phyloP scores from a whole-genome alignment of 2,797 vertebrate species.

The Crocodylus rhombifer region DNA sequence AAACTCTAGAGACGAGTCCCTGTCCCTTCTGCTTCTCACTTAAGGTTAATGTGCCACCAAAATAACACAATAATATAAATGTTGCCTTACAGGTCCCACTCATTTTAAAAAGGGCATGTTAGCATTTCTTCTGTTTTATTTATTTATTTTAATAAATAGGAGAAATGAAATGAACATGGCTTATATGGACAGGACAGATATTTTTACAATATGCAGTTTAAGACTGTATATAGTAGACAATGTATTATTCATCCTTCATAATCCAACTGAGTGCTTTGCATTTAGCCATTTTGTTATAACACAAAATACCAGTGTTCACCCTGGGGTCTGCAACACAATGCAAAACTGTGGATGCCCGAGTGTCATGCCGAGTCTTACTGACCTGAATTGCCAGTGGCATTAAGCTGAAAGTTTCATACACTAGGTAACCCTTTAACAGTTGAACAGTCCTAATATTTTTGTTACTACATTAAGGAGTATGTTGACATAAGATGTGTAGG shows the following conservation, averaged over 20 bases:
- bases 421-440: constrained; percentile 6
- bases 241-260: neutral
- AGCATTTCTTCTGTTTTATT: neutral
- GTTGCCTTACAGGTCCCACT: neutral
- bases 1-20: neutral
- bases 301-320: neutral
- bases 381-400: neutral
- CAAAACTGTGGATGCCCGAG: neutral
- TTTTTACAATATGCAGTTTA: neutral
- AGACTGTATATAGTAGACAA: neutral
- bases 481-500: neutral
- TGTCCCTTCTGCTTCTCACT: neutral
- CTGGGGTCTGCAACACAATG: neutral
- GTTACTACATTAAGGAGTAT: neutral
- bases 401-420: constrained; percentile 4
- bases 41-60: fast-evolving
- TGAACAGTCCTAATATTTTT: neutral
- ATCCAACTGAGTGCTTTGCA: neutral
- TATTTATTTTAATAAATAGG: neutral
- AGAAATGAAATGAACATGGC: neutral
- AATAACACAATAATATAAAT: neutral
- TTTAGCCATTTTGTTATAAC: neutral
- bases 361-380: neutral
- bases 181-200: neutral
- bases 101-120: neutral